phyloP scores from a whole-genome alignment of 2,797 vertebrate genomes.

The Gadopsis marmoratus region DNA sequence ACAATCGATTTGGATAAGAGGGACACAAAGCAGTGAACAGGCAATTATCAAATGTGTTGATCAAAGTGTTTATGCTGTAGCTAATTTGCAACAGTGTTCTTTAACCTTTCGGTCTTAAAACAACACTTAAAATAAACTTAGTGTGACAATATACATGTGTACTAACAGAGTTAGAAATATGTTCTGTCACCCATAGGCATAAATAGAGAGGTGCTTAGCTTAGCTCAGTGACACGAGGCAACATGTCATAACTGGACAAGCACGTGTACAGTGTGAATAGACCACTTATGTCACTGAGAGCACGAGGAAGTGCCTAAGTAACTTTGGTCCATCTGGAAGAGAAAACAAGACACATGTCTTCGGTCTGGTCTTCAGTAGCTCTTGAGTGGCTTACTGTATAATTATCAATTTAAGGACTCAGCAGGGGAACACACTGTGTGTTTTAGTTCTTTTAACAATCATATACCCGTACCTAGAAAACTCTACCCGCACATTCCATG shows the following conservation, averaged over 20 bases:
- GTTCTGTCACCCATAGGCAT: conserved; percentile 10
- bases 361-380: conserved; percentile 40
- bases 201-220: conserved; percentile 8
- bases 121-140: conserved; percentile 5
- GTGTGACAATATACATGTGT: conserved; percentile 7
- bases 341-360: conserved; percentile 61
- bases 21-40: not conserved
- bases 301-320: conserved; percentile 31
- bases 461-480: conserved; percentile 49
- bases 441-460: conserved; percentile 49
- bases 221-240: conserved; percentile 20
- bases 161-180: conserved; percentile 5
- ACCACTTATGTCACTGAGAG: conserved; percentile 40
- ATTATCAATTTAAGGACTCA: conserved; percentile 68
- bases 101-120: conserved; percentile 1
- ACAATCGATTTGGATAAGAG: no score
- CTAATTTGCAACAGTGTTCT: conserved; percentile 21
- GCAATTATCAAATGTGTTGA: conserved; percentile 12
- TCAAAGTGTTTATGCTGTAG: not conserved
- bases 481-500: conserved; percentile 53
- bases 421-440: conserved; percentile 48
- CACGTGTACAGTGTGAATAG: conserved; percentile 31
- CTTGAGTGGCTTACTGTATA: conserved; percentile 51
- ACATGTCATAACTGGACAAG: conserved; percentile 48
- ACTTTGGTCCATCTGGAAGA: conserved; percentile 46